Percentiles rank a stretch among this genome's conserved stretches.
These are phyloP conservation scores for Sarotherodon lohbergeri DNA, from an alignment of 2,113 vertebrate genomes.

Conservation along the genomic window DNA sequence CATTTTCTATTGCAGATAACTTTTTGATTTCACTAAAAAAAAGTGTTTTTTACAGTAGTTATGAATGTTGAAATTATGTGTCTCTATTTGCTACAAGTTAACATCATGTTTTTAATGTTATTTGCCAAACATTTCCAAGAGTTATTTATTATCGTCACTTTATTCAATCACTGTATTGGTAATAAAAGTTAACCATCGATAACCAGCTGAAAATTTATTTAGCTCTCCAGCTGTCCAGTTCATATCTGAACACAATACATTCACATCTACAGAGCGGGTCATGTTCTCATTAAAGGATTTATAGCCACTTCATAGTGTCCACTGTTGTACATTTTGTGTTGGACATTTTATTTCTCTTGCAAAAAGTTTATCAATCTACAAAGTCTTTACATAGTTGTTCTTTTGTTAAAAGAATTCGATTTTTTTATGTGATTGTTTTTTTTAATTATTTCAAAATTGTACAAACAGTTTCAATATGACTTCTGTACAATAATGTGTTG, in stretches of 20 bases:
- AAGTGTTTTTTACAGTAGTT: constrained; percentile 45
- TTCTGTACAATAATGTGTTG: neutral
- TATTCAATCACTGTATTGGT: constrained; percentile 29
- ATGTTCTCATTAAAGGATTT: neutral
- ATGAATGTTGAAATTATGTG: constrained; percentile 35
- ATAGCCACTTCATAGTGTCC: neutral
- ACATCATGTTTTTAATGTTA: constrained; percentile 38
- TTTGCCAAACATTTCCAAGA: constrained; percentile 20
- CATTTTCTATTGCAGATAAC: constrained; percentile 34
- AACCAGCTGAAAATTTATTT: neutral
- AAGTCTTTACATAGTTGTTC: neutral
- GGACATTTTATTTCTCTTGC: neutral
- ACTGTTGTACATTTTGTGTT: neutral
- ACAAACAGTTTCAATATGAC: neutral
- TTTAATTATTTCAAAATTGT: neutral
- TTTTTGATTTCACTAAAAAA: constrained; percentile 22
- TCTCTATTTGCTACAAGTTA: constrained; percentile 35
- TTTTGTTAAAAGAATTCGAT: neutral
- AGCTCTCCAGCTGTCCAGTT: neutral
- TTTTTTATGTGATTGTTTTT: neutral
- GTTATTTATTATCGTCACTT: constrained; percentile 60
- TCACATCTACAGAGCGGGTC: neutral
- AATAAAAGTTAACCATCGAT: constrained; percentile 40
- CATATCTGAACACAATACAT: neutral
- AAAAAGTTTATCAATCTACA: neutral